These are phyloP conservation scores for Sebastes fasciatus DNA, from an alignment of 2,113 vertebrate genomes.

Conservation along the genomic window DNA sequence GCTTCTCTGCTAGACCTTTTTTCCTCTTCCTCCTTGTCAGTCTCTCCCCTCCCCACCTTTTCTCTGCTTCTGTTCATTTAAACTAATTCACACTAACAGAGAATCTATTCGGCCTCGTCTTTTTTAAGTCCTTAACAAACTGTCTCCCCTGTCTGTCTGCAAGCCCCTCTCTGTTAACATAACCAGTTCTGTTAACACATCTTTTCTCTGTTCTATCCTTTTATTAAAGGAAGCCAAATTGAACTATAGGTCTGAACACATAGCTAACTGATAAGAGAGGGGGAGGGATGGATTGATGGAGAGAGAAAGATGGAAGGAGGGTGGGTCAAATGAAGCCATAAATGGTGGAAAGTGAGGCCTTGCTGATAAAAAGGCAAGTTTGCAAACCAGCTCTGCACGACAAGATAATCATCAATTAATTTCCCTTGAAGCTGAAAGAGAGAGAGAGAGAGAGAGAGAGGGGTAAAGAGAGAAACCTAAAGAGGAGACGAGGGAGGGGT, in stretches of 20 bases:
- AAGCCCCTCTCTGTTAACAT: slow-evolving; percentile 29
- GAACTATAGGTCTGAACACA: slow-evolving; percentile 57
- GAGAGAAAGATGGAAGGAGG: not conserved
- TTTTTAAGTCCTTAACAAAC: slow-evolving; percentile 27
- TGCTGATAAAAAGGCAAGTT: slow-evolving; percentile 63
- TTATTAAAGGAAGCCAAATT: slow-evolving; percentile 60
- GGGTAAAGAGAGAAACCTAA: slow-evolving; percentile 3
- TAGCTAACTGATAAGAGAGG: slow-evolving; percentile 54
- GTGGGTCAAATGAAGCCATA: slow-evolving; percentile 61
- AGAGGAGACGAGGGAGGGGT: slow-evolving; percentile 10
- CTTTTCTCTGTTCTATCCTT: slow-evolving; percentile 43
- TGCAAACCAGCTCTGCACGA: slow-evolving; percentile 64
- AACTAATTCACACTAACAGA: slow-evolving; percentile 36
- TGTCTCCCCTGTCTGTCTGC: slow-evolving; percentile 7
- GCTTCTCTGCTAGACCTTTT: not conserved
- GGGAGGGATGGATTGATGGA: slow-evolving; percentile 23
- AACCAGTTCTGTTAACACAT: slow-evolving; percentile 40
- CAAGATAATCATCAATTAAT: slow-evolving; percentile 77
- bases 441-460: not conserved
- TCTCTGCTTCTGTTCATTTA: slow-evolving; percentile 21
- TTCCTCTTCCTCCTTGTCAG: not conserved
- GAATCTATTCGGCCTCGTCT: slow-evolving; percentile 12
- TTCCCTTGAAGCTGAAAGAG: slow-evolving; percentile 58
- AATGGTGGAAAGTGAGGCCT: slow-evolving; percentile 55
- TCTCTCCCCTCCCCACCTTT: not conserved